Evolutionary conservation across 2,888 invertebrate genomes (phyloP), one percentile per base, ranked within the genome.

Genomic region (Salticus scenicus): DNA sequence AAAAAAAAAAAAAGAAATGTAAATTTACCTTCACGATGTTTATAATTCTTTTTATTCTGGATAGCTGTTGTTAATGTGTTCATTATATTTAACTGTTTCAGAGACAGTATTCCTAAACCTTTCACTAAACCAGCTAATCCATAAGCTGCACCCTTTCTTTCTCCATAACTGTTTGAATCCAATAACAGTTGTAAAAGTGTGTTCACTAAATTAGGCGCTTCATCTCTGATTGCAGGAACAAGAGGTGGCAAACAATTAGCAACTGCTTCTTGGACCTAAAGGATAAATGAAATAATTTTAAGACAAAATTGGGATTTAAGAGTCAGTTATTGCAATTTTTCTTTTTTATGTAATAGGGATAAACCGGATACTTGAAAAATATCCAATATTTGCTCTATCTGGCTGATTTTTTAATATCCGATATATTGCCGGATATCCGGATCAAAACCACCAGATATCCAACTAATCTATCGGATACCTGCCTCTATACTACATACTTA

Each of bases 81-180:
- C 97, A 99, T 98, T 63, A 99, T 97, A 89, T 98, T 97, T 67
- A 97, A 93, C 90, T 99, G 98, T 90, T 98, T 99, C 77, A 99
- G 92, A 0, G 97, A 96, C 42, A 98, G 92, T 88, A 99, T 98
- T 28, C 99, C 99, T 91, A 99, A 94, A 0, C 99, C 99, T 91
- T 99, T 98, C 77, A 99, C 97, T 51, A 94, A 90, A 0, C 99
- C 99, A 0, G 99, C 99, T 80, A 99, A 94, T 14, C 99, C 98
- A 91, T 98, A 98, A 0, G 99, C 98, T 0, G 99, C 99, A 14
- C 99, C 99, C 92, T 96, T 94, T 91, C 96, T 93, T 90, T 97
- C 96, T 0, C 98, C 98, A 91, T 98, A 98, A 90, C 96, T 96
- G 89, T 97, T 96, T 0, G 96, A 96, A 88, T 97, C 97, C 28